These are phyloP conservation scores for Diadumene lineata DNA, from an alignment of 92 coral and sea anemone genomes.

Conservation along the genomic window DNA sequence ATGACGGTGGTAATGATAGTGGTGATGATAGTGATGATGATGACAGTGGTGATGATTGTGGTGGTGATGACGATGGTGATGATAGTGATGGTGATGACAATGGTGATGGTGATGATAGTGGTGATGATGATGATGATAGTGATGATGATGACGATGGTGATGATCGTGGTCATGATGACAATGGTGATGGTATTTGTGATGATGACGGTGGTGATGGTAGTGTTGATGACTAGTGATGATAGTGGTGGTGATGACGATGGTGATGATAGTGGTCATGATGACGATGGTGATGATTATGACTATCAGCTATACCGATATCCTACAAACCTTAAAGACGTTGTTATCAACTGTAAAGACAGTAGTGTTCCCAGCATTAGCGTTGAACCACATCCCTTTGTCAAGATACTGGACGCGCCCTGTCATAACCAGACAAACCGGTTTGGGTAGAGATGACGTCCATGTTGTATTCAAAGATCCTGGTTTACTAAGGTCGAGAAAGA, in stretches of 20 bases:
- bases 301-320: neutral
- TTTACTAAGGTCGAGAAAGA: slow-evolving; percentile 5
- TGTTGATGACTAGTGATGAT: neutral
- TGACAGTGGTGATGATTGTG: neutral
- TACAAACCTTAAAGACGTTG: slow-evolving; percentile 19
- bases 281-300: neutral
- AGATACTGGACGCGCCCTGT: slow-evolving; percentile 6
- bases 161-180: neutral
- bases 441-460: slow-evolving; percentile 1
- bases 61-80: neutral
- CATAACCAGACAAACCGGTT: neutral
- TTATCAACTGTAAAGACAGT: slow-evolving; percentile 1
- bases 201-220: no score
- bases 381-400: slow-evolving; percentile 14
- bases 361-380: slow-evolving; percentile 1
- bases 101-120: neutral
- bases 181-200: neutral
- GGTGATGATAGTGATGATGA: neutral
- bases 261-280: neutral
- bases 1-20: no score
- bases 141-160: no score
- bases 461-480: slow-evolving; percentile 2
- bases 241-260: neutral
- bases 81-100: neutral
- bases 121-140: neutral